Percentiles rank a stretch among this genome's conserved stretches.
phyloP scores from a whole-genome alignment of 1,140 invertebrate species.

The Telenomus remus region DNA sequence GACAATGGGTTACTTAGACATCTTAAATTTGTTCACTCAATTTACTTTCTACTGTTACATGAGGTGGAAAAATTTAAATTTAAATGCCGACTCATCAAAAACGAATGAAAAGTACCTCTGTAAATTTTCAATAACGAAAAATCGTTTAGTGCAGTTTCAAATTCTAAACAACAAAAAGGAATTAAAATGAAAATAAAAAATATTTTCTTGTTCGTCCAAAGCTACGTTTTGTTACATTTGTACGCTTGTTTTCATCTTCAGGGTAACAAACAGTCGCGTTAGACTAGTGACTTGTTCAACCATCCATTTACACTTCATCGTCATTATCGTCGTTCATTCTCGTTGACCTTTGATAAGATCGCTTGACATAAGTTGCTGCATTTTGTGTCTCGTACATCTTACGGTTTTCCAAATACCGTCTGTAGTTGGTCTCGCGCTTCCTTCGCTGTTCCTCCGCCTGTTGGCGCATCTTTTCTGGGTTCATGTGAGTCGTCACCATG shows the following conservation, averaged over 20 bases:
- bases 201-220: slow-evolving; percentile 22
- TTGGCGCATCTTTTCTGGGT: slow-evolving; percentile 71
- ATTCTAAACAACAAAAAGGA: neutral
- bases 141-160: neutral
- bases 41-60: neutral
- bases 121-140: neutral
- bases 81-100: slow-evolving; percentile 7
- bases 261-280: slow-evolving; percentile 26
- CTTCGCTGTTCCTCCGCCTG: slow-evolving; percentile 73
- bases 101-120: neutral
- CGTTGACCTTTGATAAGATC: slow-evolving; percentile 59
- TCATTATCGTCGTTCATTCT: slow-evolving; percentile 58
- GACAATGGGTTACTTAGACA: neutral
- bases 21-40: neutral
- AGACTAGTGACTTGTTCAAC: slow-evolving; percentile 25
- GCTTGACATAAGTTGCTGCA: slow-evolving; percentile 57
- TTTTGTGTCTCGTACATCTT: slow-evolving; percentile 73
- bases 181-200: slow-evolving; percentile 2
- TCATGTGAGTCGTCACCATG: slow-evolving; percentile 74
- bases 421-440: slow-evolving; percentile 73
- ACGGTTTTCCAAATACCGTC: slow-evolving; percentile 72
- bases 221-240: slow-evolving; percentile 31
- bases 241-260: slow-evolving; percentile 2
- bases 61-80: neutral
- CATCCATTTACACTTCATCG: slow-evolving; percentile 37